phyloP scores from a whole-genome alignment of 1,140 invertebrate genomes.

The Popillia japonica region DNA sequence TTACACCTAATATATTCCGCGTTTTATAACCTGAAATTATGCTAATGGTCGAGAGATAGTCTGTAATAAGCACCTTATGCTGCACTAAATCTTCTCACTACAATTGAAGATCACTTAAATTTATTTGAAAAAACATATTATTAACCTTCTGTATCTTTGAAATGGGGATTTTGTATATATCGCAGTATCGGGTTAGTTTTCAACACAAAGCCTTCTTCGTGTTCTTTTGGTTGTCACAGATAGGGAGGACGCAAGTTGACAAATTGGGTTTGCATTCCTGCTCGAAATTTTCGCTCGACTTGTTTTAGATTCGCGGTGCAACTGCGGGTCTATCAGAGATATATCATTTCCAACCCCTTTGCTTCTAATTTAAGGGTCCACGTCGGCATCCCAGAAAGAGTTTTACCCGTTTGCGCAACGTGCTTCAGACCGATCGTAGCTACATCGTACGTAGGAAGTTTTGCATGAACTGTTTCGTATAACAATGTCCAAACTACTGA shows the following conservation, averaged over 20 bases:
- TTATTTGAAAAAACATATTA: not conserved
- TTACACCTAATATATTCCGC: too few species aligned
- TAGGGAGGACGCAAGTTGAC: conserved; percentile 53
- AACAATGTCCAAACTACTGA: conserved; percentile 27
- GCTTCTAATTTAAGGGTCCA: conserved; percentile 35
- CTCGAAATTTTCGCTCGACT: conserved; percentile 54
- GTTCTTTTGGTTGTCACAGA: conserved; percentile 39
- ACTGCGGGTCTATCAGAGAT: conserved; percentile 46
- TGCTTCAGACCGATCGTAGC: not conserved
- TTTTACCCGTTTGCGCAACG: not conserved
- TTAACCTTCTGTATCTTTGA: not conserved
- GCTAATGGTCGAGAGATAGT: too few species aligned
- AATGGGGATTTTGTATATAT: not conserved
- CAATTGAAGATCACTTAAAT: not conserved
- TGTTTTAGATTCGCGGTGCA: conserved; percentile 44
- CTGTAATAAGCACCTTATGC: too few species aligned
- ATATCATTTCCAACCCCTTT: conserved; percentile 46
- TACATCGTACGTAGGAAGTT: not conserved
- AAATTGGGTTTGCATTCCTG: conserved; percentile 58
- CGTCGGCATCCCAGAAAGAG: conserved; percentile 20
- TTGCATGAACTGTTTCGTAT: conserved; percentile 4
- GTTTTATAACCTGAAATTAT: too few species aligned
- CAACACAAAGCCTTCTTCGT: not conserved
- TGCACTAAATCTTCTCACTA: too few species aligned
- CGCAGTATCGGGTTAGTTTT: not conserved